Evolutionary conservation across 2,888 invertebrate species (phyloP), one percentile per base, ranked within the genome.

Genomic region (Euplexia lucipara): DNA sequence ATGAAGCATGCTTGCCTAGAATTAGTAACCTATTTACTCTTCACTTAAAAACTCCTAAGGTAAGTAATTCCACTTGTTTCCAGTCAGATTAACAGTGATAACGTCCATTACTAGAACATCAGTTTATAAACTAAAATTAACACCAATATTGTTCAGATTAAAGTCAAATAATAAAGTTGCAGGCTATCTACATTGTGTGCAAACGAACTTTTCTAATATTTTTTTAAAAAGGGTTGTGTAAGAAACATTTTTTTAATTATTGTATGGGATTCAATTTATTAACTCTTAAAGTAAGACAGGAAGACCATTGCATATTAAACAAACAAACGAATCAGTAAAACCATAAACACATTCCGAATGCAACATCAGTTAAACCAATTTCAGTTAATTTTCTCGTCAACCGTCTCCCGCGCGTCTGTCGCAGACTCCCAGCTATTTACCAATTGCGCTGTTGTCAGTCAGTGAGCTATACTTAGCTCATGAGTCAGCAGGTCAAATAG

Each of bases 401-500:
- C 18, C n/a, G 65, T 69, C 70, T 70, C 53, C 32, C 41, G 39
- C 22, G n/a, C 32, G 64, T 71, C 81, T 74, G 61, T 51, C n/a
- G n/a, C 52, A 37, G 52, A 14, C 22, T 42, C 35, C 34, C n/a
- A 41, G 22, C 49, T 62, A 57, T 60, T 64, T 48, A 64, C 53
- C 65, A 48, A 69, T 62, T 59, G 57, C 41, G 39, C 22, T 8
- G 16, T 47, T 72, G 77, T 49, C 77, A 57, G 61, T 59, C 39
- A 61, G 42, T 35, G 22, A 0, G 30, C 42, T 82, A 82, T 65
- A 67, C 66, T 65, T 61, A 70, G 64, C 45, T 14, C 49, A 32
- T 75, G 82, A 77, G 70, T 79, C 81, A 79, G 9, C 70, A 65
- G 70, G 78, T 81, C 80, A 75, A 47, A 68, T 57, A 44, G 34